A percentile compares a stretch with the other conserved stretches of the same genome.
Conservation (phyloP, 2,888 invertebrate species). For the Chrysolina oricalcia region DNA sequence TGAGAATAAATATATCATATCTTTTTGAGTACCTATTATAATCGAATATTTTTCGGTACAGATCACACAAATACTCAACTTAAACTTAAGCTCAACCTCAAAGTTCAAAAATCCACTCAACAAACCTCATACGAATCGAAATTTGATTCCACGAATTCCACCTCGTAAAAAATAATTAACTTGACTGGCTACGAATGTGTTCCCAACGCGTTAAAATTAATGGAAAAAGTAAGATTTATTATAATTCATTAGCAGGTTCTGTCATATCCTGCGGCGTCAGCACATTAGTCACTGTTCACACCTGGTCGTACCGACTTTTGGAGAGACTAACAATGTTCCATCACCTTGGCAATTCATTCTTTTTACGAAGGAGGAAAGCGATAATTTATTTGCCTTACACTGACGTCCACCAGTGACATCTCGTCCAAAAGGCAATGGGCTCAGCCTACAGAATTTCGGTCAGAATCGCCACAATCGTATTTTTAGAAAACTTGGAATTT, state of each 20-base stretch:
- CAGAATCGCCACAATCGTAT: too few relatives aligned
- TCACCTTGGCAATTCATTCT: constrained; percentile 38
- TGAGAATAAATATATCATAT: too few relatives aligned
- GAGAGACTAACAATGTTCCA: constrained; percentile 54
- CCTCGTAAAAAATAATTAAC: constrained; percentile 13
- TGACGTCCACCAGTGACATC: background rate
- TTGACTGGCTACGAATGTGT: background rate
- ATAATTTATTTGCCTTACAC: constrained; percentile 33
- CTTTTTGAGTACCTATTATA: too few relatives aligned
- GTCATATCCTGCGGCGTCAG: constrained; percentile 57
- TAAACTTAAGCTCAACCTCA: background rate
- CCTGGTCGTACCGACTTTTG: constrained; percentile 54
- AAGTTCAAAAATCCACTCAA: background rate
- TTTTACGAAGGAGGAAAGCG: constrained; percentile 42
- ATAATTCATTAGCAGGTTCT: constrained; percentile 58
- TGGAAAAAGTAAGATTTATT: constrained; percentile 53
- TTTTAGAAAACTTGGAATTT: too few relatives aligned
- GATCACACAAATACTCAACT: too few relatives aligned
- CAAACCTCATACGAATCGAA: background rate
- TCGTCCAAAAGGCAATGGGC: too few relatives aligned
- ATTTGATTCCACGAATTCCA: constrained; percentile 13
- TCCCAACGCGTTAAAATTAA: constrained; percentile 9
- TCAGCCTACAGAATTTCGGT: too few relatives aligned
- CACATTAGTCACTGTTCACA: constrained; percentile 61
- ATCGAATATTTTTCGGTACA: background rate